Evolutionary conservation across 2,797 vertebrate genomes (phyloP).

Genomic region (Gadopsis marmoratus): DNA sequence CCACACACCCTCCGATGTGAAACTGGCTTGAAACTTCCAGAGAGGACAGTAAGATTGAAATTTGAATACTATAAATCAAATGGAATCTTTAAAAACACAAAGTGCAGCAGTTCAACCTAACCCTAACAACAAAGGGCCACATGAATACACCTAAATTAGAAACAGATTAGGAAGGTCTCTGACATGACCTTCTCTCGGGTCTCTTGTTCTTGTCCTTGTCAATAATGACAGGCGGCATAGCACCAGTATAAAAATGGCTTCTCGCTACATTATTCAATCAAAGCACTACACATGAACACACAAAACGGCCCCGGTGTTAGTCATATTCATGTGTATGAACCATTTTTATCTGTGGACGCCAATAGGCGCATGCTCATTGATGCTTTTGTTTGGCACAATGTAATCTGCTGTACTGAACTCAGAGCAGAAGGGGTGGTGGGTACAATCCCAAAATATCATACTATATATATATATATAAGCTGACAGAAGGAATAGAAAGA

Average conservation of each 20-base stretch:
- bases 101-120: no score
- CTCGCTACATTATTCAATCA: not conserved
- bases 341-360: no score
- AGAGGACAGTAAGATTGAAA: no score
- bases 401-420: not conserved
- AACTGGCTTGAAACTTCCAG: no score
- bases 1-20: no score
- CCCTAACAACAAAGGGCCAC: no score
- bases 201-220: not conserved
- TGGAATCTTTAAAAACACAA: no score
- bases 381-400: not conserved
- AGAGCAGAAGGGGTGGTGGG: not conserved
- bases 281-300: not conserved
- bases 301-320: not conserved
- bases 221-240: not conserved
- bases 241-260: not conserved
- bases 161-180: not conserved
- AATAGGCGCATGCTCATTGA: not conserved
- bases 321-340: not conserved
- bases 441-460: not conserved
- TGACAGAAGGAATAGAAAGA: not conserved
- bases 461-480: not conserved
- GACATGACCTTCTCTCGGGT: not conserved
- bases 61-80: no score
- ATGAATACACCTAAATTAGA: no score